These are phyloP conservation scores for Pardalotus punctatus DNA, from an alignment of 2,113 vertebrate species.

Conservation along the genomic window DNA sequence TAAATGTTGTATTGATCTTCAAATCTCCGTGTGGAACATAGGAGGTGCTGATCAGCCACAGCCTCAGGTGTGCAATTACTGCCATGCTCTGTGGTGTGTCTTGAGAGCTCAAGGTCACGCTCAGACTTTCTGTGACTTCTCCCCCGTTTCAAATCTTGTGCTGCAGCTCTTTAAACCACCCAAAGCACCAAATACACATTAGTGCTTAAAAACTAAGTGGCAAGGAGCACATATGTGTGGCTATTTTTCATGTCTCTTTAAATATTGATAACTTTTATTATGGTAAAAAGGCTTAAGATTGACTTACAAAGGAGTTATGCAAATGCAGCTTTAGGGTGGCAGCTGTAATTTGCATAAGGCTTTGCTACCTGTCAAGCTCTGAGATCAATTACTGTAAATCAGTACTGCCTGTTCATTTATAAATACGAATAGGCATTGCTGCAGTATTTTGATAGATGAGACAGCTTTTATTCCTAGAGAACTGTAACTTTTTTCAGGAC, in stretches of 20 bases:
- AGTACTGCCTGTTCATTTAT: neutral
- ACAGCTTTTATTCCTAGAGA: neutral
- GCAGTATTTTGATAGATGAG: neutral
- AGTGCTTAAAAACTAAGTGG: neutral
- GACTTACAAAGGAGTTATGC: neutral
- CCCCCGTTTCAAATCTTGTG: neutral
- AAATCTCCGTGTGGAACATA: fast-evolving
- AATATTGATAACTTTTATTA: neutral
- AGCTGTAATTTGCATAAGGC: neutral
- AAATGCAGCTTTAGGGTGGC: neutral
- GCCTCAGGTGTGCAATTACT: neutral
- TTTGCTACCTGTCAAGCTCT: neutral
- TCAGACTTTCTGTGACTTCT: neutral
- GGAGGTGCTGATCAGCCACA: neutral
- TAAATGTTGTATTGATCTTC: neutral
- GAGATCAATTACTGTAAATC: neutral
- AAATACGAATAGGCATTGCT: neutral
- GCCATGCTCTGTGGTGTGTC: neutral
- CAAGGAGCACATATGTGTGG: neutral
- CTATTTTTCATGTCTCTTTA: neutral
- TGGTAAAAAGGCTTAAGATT: neutral
- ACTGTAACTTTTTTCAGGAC: neutral
- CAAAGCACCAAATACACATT: neutral
- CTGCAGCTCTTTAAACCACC: neutral
- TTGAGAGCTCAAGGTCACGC: neutral